Evolutionary conservation across 2,888 invertebrate species (phyloP), one percentile per base, ranked within the genome.

Genomic region (Eupithecia exiguata): DNA sequence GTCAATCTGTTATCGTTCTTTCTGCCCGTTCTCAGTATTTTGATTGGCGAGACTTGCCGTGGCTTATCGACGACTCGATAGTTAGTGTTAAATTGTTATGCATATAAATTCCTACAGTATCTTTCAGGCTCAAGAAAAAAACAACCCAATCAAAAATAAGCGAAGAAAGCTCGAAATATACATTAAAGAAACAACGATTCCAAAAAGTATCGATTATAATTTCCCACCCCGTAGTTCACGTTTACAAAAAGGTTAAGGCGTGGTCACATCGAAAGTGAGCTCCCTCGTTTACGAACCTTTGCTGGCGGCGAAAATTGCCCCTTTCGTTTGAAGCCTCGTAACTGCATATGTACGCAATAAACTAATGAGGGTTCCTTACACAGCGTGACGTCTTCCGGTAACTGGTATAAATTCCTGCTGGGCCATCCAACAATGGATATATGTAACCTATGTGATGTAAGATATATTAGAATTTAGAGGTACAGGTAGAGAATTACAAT

Each of bases 311-410:
- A 91, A 91, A 91, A 91, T 91, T 89, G 87, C 89, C 92, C 91
- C 91, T 89, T 88, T 88, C 83, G 83, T 78, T 84, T 80, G 78
- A 85, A 90, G 86, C 84, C 86, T 85, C 83, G 86, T 90, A 89
- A 89, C 89, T 87, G 88, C 91, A 88, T 88, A 88, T 88, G 87
- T 89, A 86, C 83, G 86, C 88, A 89, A 88, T 89, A 87, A 86
- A 88, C 88, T 88, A 88, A 89, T 89, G 86, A 87, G 86, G 85
- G 84, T 83, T 86, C 84, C 82, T 83, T 83, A 81, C 89, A 73
- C 91, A 86, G 89, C 91, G 87, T 89, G 91, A 89, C 87, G 89
- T 90, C 91, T 92, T 91, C 91, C 92, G 90, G 89, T 78, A 78
- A 78, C 79, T 69, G 76, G 77, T 77, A 75, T 74, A 76, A 74